Percentiles rank a stretch among this genome's conserved stretches.
These are phyloP conservation scores for Phenganax stokvisi DNA, from an alignment of 92 coral and sea anemone species.

Conservation along the genomic window DNA sequence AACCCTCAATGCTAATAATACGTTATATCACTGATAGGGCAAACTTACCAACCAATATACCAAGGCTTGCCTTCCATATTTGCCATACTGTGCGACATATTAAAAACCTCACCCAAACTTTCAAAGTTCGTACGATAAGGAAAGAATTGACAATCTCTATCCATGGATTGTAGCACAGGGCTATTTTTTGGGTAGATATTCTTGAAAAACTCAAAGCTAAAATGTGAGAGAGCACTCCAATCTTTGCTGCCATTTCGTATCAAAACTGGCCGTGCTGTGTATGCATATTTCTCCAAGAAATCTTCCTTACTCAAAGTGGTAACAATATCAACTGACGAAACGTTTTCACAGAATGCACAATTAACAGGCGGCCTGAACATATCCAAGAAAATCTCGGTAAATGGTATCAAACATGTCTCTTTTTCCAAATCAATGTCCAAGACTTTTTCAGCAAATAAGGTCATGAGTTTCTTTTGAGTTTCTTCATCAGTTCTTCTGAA, in stretches of 20 bases:
- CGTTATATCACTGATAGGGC: neutral
- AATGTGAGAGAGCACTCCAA: constrained; percentile 75
- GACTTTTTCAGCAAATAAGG: constrained; percentile 50
- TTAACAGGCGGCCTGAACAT: constrained; percentile 94
- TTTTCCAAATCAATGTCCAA: constrained; percentile 67
- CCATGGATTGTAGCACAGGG: constrained; percentile 63
- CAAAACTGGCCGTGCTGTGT: constrained; percentile 78
- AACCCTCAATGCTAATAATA: neutral
- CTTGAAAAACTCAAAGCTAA: constrained; percentile 83
- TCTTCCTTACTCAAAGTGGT: constrained; percentile 54
- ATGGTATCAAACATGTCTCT: constrained; percentile 69
- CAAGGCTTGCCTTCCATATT: constrained; percentile 87
- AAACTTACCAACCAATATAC: constrained; percentile 92
- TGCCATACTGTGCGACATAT: constrained; percentile 82
- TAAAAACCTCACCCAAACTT: constrained; percentile 73
- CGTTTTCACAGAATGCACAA: constrained; percentile 67
- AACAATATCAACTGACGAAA: constrained; percentile 65
- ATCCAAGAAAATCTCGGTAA: constrained; percentile 69
- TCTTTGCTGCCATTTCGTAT: constrained; percentile 71
- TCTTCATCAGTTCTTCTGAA: constrained; percentile 41
- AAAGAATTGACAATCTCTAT: constrained; percentile 80
- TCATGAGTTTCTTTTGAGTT: constrained; percentile 40
- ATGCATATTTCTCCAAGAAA: constrained; percentile 70
- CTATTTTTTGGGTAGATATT: constrained; percentile 69
- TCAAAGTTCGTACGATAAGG: constrained; percentile 73